Evolutionary conservation across 2,888 invertebrate genomes (phyloP).

Genomic region (Acanthosepion esculentum): DNA sequence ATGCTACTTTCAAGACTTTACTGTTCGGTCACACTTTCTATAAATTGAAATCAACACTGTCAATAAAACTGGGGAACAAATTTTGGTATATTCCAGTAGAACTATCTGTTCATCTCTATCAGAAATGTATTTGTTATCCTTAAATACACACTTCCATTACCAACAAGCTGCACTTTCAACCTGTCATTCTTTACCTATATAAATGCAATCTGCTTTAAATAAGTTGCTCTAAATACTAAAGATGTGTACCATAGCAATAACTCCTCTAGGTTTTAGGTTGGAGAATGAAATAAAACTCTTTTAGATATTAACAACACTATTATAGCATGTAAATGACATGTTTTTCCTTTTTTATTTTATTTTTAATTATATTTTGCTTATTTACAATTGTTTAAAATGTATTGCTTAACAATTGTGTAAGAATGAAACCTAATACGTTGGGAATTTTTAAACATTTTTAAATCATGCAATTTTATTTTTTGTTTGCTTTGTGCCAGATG

Average conservation of each 20-base stretch:
- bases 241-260: neutral
- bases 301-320: neutral
- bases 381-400: neutral
- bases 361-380: too few relatives aligned
- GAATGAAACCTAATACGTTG: neutral
- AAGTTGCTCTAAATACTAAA: too few relatives aligned
- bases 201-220: too few relatives aligned
- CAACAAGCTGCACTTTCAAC: neutral
- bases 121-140: neutral
- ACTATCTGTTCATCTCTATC: neutral
- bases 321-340: too few relatives aligned
- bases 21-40: too few relatives aligned
- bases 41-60: too few relatives aligned
- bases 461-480: neutral
- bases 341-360: too few relatives aligned
- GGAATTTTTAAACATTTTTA: neutral
- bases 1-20: too few relatives aligned
- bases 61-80: too few relatives aligned
- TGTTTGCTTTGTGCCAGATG: slow-evolving; percentile 16
- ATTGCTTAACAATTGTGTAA: neutral
- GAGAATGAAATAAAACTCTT: neutral
- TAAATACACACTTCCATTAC: neutral
- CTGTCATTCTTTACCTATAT: too few relatives aligned
- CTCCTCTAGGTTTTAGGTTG: neutral
- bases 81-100: too few relatives aligned